These are phyloP conservation scores for Eurystomus gularis DNA, from an alignment of 2,113 vertebrate genomes.

Conservation along the genomic window DNA sequence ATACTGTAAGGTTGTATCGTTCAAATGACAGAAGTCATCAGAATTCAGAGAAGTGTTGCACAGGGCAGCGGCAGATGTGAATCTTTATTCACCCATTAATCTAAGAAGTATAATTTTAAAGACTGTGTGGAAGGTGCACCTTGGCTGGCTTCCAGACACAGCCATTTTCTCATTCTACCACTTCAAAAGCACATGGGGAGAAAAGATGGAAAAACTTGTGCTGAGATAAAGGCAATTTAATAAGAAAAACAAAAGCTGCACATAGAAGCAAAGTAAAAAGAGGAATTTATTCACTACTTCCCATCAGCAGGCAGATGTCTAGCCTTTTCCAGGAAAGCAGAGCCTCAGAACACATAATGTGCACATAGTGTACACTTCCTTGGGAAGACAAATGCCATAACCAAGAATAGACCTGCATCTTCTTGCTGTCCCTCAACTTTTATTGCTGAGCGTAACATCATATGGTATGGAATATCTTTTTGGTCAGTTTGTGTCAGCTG, in stretches of 20 bases:
- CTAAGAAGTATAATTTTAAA: neutral
- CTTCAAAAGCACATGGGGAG: neutral
- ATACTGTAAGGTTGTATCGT: fast-evolving
- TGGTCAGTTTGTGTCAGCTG: neutral
- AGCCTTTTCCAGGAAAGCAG: neutral
- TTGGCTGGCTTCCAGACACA: neutral
- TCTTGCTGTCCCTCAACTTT: neutral
- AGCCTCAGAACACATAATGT: fast-evolving
- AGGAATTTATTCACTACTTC: neutral
- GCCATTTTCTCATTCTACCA: neutral
- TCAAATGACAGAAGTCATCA: neutral
- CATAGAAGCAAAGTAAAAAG: neutral
- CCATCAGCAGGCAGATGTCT: neutral
- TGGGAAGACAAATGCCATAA: neutral
- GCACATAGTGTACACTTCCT: fast-evolving
- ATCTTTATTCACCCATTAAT: neutral
- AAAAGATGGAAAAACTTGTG: neutral
- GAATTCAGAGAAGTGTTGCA: neutral
- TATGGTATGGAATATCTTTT: neutral
- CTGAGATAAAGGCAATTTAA: neutral
- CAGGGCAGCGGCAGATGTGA: neutral
- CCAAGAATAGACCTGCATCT: fast-evolving
- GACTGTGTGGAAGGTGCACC: neutral
- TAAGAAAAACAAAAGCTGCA: neutral
- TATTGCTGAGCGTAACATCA: neutral